Base-by-base conservation (phyloP, 2,797 vertebrate species). In the Pipistrellus pygmaeus region DNA sequence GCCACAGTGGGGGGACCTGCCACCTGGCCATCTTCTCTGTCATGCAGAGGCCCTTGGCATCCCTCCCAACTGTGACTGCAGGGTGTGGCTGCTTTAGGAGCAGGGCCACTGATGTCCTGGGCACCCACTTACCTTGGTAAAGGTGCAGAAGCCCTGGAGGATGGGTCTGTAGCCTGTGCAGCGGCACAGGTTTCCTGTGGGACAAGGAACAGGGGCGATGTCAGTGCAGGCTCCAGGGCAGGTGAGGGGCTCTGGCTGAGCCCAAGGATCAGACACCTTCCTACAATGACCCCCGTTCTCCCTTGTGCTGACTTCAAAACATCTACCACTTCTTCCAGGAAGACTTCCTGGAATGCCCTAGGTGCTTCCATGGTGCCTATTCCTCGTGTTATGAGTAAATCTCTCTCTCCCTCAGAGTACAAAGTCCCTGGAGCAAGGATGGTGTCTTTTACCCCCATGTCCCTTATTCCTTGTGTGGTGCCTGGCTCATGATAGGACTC, bases 131-230 rank as follows among this genome's bases (percentile, higher is more conserved):
- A 99, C 99, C 98, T 96, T 97, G 72, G 99, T 98, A 77, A 99
- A 99, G 10, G 99, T 99, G 96, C 97, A 98, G 97, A 98, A 99
- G 9, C 99, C 99, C 92, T 99, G 98, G 91, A 99, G 98, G 88
- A 99, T 99, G 6, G 99, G 97, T 85, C 99, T 98, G 97, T 99
- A 99, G 69, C 99, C 99, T 1, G 99, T 99, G 95, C 99, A 99
- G 10, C 99, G 99, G 89, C 99, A 99, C 96, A 99, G 97, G 89
- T 99, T 99, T 44, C 99, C 99, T 99, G 95, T 0, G 80, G 90
- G 76, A 8, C 75, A 96, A 89, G 91, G 46, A 95, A 96, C 96
- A 53, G n/a, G 27, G 2, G 7, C 1, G 0, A 2, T 8, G 60
- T 95, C 38, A 92, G 4, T 6, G 0, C 6, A n/a, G 30, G 17